These are phyloP conservation scores for Cossypha caffra DNA, from an alignment of 2,797 vertebrate genomes.

Conservation along the genomic window DNA sequence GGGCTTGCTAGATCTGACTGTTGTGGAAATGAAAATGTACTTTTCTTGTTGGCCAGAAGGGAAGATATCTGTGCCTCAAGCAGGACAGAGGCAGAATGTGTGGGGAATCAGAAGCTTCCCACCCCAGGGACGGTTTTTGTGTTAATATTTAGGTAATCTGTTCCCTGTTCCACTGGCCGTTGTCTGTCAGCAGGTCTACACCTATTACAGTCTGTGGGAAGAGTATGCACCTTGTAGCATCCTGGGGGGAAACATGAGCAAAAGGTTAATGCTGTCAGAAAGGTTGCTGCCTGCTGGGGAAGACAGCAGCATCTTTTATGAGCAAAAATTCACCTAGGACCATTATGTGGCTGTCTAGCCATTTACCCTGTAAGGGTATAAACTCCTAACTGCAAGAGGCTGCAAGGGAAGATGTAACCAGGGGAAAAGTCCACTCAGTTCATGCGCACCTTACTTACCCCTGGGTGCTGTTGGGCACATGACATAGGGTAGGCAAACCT, in stretches of 20 bases:
- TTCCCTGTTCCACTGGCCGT: fast-evolving
- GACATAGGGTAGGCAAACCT: not conserved
- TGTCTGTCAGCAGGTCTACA: not conserved
- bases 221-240: not conserved
- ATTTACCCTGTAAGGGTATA: not conserved
- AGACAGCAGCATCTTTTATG: not conserved
- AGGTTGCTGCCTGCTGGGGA: not conserved
- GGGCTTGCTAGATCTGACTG: not conserved
- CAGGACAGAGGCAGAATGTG: not conserved
- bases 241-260: not conserved
- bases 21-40: not conserved
- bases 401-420: not conserved
- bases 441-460: not conserved
- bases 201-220: not conserved
- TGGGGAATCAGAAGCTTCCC: not conserved
- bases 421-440: not conserved
- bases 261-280: not conserved
- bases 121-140: not conserved
- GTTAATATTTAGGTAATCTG: not conserved
- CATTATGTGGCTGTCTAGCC: not conserved
- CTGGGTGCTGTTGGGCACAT: fast-evolving
- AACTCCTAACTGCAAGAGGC: not conserved
- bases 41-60: not conserved
- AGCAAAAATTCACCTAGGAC: not conserved
- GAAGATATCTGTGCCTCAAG: not conserved